Evolutionary conservation across 2,888 invertebrate species (phyloP), one percentile per base, ranked within the genome.

Genomic region (Coenonympha arcania): DNA sequence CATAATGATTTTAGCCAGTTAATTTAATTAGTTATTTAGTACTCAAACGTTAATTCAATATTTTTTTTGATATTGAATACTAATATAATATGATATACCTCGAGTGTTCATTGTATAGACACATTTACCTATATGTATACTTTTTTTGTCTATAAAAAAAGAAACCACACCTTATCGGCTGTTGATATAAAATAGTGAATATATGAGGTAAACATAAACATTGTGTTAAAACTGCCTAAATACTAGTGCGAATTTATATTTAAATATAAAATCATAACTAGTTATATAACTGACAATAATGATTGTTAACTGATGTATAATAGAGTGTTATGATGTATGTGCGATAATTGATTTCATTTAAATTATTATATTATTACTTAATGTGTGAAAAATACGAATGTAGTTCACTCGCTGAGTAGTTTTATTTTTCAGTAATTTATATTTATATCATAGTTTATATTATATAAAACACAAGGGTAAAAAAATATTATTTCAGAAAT

Each of bases 241-340:
- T 73, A 79, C 76, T 86, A 85, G 84, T 73, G 85, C 82, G 85
- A 86, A 86, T 86, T 86, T 86, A 85, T 84, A 85, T 78, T 76
- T 81, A 83, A 82, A 83, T 79, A 80, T 80, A 73, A 79, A 79
- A 67, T 78, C 81, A 82, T 80, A 82, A 83, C 82, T 85, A 85
- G 84, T 73, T 84, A 78, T 86, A 85, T 86, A 85, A 84, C 84
- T 80, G 86, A 86, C 86, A 86, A 86, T 86, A 86, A 86, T 86
- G 86, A 84, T 86, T 85, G 86, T 86, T 86, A 86, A 80, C 81
- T 85, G 86, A 83, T 86, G 82, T 84, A 78, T 83, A 80, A 81
- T 45, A 45, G 45, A 80, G 76, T 84, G 83, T 85, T 86, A 82
- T 71, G 75, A 71, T 74, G 83, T 80, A 77, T 75, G 79, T 71